These are phyloP conservation scores for Megaptera novaeangliae DNA, from an alignment of 2,113 vertebrate genomes.

Conservation along the genomic window DNA sequence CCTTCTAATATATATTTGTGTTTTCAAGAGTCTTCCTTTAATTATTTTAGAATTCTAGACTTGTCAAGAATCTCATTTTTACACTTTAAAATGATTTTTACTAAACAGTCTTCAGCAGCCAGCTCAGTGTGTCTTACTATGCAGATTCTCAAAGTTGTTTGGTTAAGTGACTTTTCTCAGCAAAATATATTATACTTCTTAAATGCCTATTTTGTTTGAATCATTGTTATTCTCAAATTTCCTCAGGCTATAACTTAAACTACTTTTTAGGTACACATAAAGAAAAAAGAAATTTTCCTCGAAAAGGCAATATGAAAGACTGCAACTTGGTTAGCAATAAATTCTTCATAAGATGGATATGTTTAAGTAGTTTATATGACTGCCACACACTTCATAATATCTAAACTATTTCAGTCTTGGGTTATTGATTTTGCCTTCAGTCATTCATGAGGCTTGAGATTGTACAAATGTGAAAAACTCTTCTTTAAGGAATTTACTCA, in stretches of 20 bases:
- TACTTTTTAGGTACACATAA: not conserved
- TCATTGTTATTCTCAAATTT: conserved; percentile 8
- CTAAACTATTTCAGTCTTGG: not conserved
- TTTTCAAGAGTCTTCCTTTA: not conserved
- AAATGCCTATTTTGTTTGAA: not conserved
- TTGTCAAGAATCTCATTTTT: not conserved
- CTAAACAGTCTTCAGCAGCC: not conserved
- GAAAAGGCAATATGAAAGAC: not conserved
- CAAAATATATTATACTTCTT: not conserved
- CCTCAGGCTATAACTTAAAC: not conserved
- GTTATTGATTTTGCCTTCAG: not conserved
- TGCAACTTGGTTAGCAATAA: not conserved
- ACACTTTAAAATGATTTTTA: not conserved
- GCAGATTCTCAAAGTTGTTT: not conserved
- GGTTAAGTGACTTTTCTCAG: not conserved
- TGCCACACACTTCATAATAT: not conserved
- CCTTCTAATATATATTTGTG: not conserved
- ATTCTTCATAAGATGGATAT: not conserved
- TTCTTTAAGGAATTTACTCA: not conserved
- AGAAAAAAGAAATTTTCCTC: not conserved
- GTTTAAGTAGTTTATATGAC: not conserved
- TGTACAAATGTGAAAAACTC: not conserved
- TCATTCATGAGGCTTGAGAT: not conserved
- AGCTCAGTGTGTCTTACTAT: not conserved
- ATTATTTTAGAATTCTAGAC: not conserved